Base-by-base conservation (phyloP, 2,113 vertebrate genomes). In the Taurulus bubalis region DNA sequence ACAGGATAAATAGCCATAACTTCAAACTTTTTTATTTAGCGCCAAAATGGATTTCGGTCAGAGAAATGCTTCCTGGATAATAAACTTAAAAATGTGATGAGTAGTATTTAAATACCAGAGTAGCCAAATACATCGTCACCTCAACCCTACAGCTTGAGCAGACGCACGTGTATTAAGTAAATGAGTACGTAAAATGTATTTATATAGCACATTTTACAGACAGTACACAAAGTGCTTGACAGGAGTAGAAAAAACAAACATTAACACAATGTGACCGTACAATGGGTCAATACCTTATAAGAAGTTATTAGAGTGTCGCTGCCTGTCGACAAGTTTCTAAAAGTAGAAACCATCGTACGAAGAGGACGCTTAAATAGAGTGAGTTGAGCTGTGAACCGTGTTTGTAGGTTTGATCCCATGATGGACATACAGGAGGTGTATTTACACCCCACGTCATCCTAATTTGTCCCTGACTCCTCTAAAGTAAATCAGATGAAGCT, bases 251-350 rank as follows among this genome's bases (percentile, higher is more conserved):
- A 34, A 15, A 45, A 45, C 40, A 4, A 1, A 40, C 10, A 42
- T 12, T 42, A 42, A 12, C 40, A 14, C 40, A 14, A 42, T 42
- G 36, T 38, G 36, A 42, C 40, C 40, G 9, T 8, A 12, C 40
- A 14, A 42, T 1, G 30, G 30, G 30, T 4, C 30, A 40, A 7
- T 10, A 9, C 11, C 5, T 40, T 40, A 10, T 11, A 11, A 32
- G 30, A 32, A 32, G 11, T 6, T 47, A 5, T 47, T 47, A 15
- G 22, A 38, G 66, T 73, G 63, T 73, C 42, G 64, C 28, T 45
- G 30, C 8, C 3, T 9, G 2, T 28, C 71, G 77, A 81, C 84
- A 82, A 76, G 60, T 4, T 26, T 11, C 75, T 85, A 64, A 74
- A 80, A 77, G 76, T 73, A 73, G 79, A 40, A 56, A 20, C 56